Base-by-base conservation (phyloP, 2,113 vertebrate species). In the Neopipo cinnamomea region DNA sequence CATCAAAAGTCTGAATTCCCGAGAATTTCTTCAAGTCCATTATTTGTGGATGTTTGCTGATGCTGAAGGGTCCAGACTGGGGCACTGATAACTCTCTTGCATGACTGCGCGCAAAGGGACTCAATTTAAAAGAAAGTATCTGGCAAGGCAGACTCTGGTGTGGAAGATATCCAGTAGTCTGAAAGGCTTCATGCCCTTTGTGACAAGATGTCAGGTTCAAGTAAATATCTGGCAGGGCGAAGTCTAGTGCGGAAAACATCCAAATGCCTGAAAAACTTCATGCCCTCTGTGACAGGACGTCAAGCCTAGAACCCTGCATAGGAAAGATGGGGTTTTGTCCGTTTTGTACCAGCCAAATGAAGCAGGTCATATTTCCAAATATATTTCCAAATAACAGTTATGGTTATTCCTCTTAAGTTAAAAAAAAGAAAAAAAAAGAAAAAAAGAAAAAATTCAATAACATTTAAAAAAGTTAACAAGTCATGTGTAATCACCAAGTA, bases 141-240 rank as follows among this genome's bases (percentile, higher is more conserved):
- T 96, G 95, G 90, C 95, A 97, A 85, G 76, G 83, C 68, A 86
- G 93, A 96, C 76, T 23, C 88, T 92, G 83, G 93, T 95, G 95
- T 95, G 95, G 93, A 96, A 96, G 92, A 97, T 96, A 97, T 96
- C 90, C 95, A 88, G 79, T 42, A 93, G 95, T 93, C 82, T 96
- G 96, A 96, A 96, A 97, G 94, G 88, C 82, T 94, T 96, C 95
- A 93, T 93, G 94, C 95, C 95, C 90, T 96, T 88, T 90, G 63
- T 96, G 96, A 96, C 95, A 97, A 94, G 78, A 96, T 96, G 95
- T 96, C 96, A 96, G 91, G 93, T 91, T 96, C 95, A 77, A 96
- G 93, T 79, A 95, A 96, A 87, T 96, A 96, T 93, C 90, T 95
- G 95, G 90, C 95, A 96, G 95, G 42, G 68, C 12, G 1, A 96